Base-by-base conservation (phyloP, 37 sponge, comb jelly and placozoan genomes). In the Hormiphora californensis region DNA sequence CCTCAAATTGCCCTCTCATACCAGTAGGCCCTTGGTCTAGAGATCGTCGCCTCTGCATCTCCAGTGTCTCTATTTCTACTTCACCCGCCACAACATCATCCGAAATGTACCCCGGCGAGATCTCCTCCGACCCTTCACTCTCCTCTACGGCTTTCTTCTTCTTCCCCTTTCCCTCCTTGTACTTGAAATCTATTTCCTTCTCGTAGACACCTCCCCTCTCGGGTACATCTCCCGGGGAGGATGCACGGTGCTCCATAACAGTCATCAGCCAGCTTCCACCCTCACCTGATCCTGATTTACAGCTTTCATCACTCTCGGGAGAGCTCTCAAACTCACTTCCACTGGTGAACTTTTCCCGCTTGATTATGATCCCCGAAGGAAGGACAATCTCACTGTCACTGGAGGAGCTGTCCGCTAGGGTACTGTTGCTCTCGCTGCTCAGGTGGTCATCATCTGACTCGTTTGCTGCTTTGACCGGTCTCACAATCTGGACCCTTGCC, bases 301-400 rank as follows among this genome's bases (percentile, higher is more conserved):
- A n/a, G 23, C 27, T 30, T 30, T 57, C 61, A 15, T 5, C 23
- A 15, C 61, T 57, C 61, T 57, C 61, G 7, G 61, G 30, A 5
- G 61, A 57, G 23, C 61, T 57, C 61, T 73, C 81, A 21, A 73
- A 73, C 32, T 73, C 81, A 40, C 81, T 73, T 4, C 81, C 81
- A 21, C 81, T 73, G 28, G 81, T 73, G 46, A 73, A 73, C 1
- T 17, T 41, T 30, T 73, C 81, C 23, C 81, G 43, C n/a, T 33
- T 33, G 23, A 73, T 73, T 7, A 41, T 25, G 25, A 73, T 73
- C 23, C 61, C 61, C 27, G 61, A 57, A 4, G 61, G n/a, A 5
- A 57, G n/a, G 17, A 57, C 61, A 21, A 57, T 12, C 61, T 57
- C 61, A 15, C 23, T 57, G 4, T 57, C 61, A 57, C 61, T 57